A percentile compares a stretch with the other conserved stretches of the same genome.
phyloP scores from a whole-genome alignment of 1,140 invertebrate genomes.

The Babylonia areolata region DNA sequence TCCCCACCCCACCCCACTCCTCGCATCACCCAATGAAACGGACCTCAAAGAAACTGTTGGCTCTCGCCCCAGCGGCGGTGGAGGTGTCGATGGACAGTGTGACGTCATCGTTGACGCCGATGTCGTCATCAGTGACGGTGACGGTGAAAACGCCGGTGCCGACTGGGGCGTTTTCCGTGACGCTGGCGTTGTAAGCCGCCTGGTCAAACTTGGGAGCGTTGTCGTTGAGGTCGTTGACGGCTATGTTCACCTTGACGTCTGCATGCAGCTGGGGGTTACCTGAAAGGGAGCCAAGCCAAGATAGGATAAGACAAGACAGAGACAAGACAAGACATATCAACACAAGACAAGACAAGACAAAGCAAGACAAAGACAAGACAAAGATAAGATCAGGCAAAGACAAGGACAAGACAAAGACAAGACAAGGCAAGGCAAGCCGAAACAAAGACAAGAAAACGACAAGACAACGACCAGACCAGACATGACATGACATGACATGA shows the following conservation, averaged over 20 bases:
- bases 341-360: not conserved
- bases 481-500: too few relatives aligned
- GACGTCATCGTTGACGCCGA: constrained; percentile 85
- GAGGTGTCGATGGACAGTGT: constrained; percentile 82
- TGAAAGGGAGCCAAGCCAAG: not conserved
- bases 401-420: not conserved
- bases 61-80: constrained; percentile 76
- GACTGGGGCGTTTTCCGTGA: constrained; percentile 75
- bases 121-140: constrained; percentile 86
- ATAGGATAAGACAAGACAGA: too few relatives aligned
- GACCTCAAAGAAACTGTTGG: constrained; percentile 31
- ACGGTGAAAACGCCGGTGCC: constrained; percentile 78
- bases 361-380: too few relatives aligned
- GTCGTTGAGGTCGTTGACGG: constrained; percentile 47
- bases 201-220: constrained; percentile 42
- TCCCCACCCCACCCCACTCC: too few relatives aligned
- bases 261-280: constrained; percentile 47
- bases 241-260: constrained; percentile 59
- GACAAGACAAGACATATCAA: too few relatives aligned
- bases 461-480: too few relatives aligned
- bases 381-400: not conserved
- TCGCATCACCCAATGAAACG: not conserved
- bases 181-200: constrained; percentile 75
- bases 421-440: not conserved
- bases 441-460: too few relatives aligned